Base-by-base conservation (phyloP, 2,888 invertebrate species). In the Parelbella ahira region DNA sequence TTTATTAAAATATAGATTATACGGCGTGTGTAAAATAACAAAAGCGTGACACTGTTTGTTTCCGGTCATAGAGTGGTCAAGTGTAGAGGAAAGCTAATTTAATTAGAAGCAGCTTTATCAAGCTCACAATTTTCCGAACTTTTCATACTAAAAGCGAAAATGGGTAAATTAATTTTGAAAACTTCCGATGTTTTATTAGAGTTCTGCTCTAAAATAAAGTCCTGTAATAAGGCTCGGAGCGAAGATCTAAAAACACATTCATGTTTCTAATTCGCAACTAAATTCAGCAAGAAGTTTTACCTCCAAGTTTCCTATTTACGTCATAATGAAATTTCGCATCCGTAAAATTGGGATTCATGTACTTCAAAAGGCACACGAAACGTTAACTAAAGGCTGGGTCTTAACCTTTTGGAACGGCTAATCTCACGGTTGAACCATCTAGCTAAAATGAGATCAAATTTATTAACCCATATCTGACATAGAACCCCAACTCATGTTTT, bases 21-120 rank as follows among this genome's bases (percentile, higher is more conserved):
- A n/a, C n/a, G n/a, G n/a, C n/a, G 25, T 25, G 1, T 25, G n/a
- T 28, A 15, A 18, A 19, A 13, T 13, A 15, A 34, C 23, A 34
- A 8, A 13, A 1, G 13, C 13, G 7, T 11, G 2, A 8, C 23
- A 7, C 4, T 41, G 25, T 41, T 41, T 25, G 33, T 13, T 19
- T 10, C 24, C 30, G 20, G 13, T 10, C 20, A 7, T 6, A 25
- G 10, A 21, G 20, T 15, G 13, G n/a, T 13, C 21, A 27, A 12
- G 33, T 41, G 41, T 15, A 21, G 33, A 27, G 33, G 21, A 37
- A 37, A 27, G 41, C 33, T 41, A 41, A 41, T 33, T 33, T 41
- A 27, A 34, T 34, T 28, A 41, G 20, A 24, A 15, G n/a, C 19
- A 2, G 11, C 13, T 25, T 41, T 12, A 41, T 33, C 25, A 27